Conservation (phyloP, 2,888 invertebrate species). For the Pomacea canaliculata region DNA sequence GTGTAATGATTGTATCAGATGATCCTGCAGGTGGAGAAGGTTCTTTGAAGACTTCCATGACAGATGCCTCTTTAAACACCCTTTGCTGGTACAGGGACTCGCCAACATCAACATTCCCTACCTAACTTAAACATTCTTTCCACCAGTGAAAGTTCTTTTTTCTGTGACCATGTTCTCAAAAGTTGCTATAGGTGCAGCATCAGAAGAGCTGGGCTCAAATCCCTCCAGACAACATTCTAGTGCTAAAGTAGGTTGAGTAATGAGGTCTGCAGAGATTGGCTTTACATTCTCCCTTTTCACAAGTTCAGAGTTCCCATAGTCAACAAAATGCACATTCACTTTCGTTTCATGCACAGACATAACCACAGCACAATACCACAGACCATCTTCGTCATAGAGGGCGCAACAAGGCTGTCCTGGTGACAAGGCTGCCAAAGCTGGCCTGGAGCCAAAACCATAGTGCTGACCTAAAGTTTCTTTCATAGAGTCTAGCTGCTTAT, state of each 20-base stretch:
- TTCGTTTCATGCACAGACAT: slow-evolving; percentile 34
- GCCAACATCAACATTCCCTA: slow-evolving; percentile 36
- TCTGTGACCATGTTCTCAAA: slow-evolving; percentile 46
- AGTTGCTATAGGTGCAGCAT: slow-evolving; percentile 8
- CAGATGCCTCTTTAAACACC: neutral
- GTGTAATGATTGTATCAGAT: slow-evolving; percentile 32
- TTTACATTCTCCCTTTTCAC: slow-evolving; percentile 29
- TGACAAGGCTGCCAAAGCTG: slow-evolving; percentile 12
- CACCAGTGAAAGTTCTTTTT: slow-evolving; percentile 42
- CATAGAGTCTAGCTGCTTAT: slow-evolving; percentile 68
- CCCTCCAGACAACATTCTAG: slow-evolving; percentile 38
- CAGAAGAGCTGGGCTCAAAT: slow-evolving; percentile 1
- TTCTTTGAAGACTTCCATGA: slow-evolving; percentile 11
- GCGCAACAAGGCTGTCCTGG: slow-evolving; percentile 75
- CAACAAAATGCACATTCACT: slow-evolving; percentile 55
- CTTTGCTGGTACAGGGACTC: neutral
- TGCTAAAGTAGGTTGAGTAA: slow-evolving; percentile 31
- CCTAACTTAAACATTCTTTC: slow-evolving; percentile 36
- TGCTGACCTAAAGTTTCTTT: slow-evolving; percentile 69
- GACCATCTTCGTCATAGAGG: slow-evolving; percentile 70
- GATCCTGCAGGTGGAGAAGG: slow-evolving; percentile 23
- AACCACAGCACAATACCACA: slow-evolving; percentile 58
- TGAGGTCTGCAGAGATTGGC: slow-evolving; percentile 30
- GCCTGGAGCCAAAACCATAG: slow-evolving; percentile 57
- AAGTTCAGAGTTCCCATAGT: slow-evolving; percentile 61